A percentile compares a stretch with the other conserved stretches of the same genome.
Conservation (phyloP, 2,113 vertebrate genomes). For the Cololabis saira region DNA sequence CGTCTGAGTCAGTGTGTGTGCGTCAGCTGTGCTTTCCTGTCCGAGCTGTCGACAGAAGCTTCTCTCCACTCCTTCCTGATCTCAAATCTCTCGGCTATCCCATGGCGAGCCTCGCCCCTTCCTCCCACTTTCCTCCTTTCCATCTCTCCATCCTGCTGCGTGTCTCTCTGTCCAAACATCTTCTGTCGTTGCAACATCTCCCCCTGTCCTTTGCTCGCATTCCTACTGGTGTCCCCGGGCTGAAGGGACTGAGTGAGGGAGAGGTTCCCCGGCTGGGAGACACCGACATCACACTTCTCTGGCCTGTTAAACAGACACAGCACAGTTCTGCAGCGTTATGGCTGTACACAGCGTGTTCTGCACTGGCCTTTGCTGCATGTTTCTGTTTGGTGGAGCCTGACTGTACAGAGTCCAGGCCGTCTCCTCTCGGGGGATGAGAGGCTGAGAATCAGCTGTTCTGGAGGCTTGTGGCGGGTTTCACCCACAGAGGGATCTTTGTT, state of each 20-base stretch:
- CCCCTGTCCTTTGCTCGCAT: background rate
- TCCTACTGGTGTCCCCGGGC: no score
- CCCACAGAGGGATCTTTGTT: slow-evolving; percentile 73
- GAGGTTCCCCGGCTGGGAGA: background rate
- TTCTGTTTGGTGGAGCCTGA: slow-evolving; percentile 29
- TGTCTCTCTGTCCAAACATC: background rate
- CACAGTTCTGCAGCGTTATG: background rate
- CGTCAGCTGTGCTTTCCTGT: slow-evolving; percentile 82
- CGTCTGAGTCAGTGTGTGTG: slow-evolving; percentile 23
- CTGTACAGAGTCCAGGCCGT: slow-evolving; percentile 26
- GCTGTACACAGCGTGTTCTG: background rate
- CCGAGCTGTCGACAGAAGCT: slow-evolving; percentile 71
- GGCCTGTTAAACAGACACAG: background rate
- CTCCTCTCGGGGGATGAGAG: slow-evolving; percentile 48
- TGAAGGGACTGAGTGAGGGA: no score
- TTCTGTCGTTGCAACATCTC: background rate
- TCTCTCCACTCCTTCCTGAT: slow-evolving; percentile 67
- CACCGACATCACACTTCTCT: background rate
- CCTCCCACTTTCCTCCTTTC: slow-evolving; percentile 17
- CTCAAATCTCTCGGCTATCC: slow-evolving; percentile 47
- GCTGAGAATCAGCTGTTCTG: slow-evolving; percentile 70
- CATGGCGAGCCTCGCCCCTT: slow-evolving; percentile 21
- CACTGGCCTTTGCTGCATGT: slow-evolving; percentile 25
- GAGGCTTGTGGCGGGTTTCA: slow-evolving; percentile 62
- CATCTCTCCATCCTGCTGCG: slow-evolving; percentile 23